phyloP scores from a whole-genome alignment of 2,113 vertebrate genomes.

The Poeciliopsis retropinna region DNA sequence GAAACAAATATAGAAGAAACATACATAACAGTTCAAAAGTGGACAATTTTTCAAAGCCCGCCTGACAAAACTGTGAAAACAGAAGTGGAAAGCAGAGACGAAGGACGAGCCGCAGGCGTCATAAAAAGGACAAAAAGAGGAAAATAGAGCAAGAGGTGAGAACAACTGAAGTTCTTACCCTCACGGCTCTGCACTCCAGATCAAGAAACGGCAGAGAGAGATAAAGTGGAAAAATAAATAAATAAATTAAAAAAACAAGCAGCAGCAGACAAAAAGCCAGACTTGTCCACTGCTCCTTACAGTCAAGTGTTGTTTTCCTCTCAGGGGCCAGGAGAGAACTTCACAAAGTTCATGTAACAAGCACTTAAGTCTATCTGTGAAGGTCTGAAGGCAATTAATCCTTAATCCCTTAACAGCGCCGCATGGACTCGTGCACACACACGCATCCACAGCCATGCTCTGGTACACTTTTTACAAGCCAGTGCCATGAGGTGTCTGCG shows the following conservation, averaged over 20 bases:
- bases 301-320: conserved; percentile 55
- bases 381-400: conserved; percentile 77
- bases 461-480: conserved; percentile 58
- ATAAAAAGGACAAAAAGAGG: conserved; percentile 14
- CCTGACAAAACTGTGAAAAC: background rate
- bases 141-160: conserved; percentile 37
- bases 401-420: conserved; percentile 63
- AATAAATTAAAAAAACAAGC: background rate
- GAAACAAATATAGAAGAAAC: background rate
- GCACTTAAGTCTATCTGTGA: conserved; percentile 72
- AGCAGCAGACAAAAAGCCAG: conserved; percentile 11
- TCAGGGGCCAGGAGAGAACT: conserved; percentile 62
- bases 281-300: conserved; percentile 41
- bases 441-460: conserved; percentile 27
- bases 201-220: background rate
- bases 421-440: conserved; percentile 29
- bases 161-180: conserved; percentile 63
- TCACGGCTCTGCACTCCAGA: conserved; percentile 31
- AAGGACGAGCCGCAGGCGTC: background rate
- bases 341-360: conserved; percentile 67
- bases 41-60: background rate
- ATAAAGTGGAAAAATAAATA: too few relatives aligned
- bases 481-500: conserved; percentile 58
- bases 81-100: conserved; percentile 1
- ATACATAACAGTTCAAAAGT: background rate